Base-by-base conservation (phyloP, 2,113 vertebrate species). In the Lampris megalopsis region DNA sequence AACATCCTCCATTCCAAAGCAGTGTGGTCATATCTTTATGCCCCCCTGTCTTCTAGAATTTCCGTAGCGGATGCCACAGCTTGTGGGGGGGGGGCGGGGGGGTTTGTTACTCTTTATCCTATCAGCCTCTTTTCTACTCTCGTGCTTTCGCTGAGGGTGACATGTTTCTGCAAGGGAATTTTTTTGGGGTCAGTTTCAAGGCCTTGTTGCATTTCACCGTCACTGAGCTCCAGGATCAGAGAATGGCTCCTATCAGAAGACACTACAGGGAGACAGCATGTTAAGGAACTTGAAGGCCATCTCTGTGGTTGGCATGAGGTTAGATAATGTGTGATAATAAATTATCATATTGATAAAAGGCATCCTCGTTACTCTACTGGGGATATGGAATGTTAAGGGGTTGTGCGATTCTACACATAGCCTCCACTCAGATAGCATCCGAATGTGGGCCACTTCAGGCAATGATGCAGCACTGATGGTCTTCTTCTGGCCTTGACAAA, bases 1-100 rank as follows among this genome's bases (percentile, higher is more conserved):
- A 80, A 94, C 94, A 93, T 95, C 94, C 94, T 94, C 87, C 91
- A 94, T 94, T 94, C 93, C 92, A 89, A 90, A 94, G 92, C 79
- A 52, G 41, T 92, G 91, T 1, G 75, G 83, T 94, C 93, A 93
- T 90, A 92, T 94, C 93, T 92, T 74, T 86, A 84, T 80, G 86
- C 79, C 73, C 82, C 63, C 82, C 63, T 86, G 83, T 89, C 89
- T 90, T 92, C 88, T 90, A 83, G 86, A 89, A 85, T 92, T 93
- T 93, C 92, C 91, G 89, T 84, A 76, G 86, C 86, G 89, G 91
- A 92, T 89, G 87, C 83, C 71, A 1, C 70, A 38, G 79, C 80
- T 75, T 45, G 24, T 24, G 24, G 24, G 40, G 84, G 85, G 87
- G 90, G 82, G 40, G 84, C 86, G 87, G 90, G 82, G 83, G 78